phyloP scores from a whole-genome alignment of 2,113 vertebrate genomes.

The Festucalex cinctus region DNA sequence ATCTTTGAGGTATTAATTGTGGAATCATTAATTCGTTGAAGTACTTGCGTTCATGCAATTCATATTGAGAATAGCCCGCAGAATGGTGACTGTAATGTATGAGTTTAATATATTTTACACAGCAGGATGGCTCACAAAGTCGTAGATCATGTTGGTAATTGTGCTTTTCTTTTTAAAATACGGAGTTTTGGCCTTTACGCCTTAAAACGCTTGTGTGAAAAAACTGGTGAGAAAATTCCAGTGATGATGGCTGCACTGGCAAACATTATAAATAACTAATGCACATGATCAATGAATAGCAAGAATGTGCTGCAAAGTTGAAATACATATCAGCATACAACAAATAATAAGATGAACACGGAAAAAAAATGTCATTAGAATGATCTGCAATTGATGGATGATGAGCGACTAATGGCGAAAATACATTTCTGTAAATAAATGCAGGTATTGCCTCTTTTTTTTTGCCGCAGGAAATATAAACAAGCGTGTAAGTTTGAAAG shows the following conservation, averaged over 20 bases:
- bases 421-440: slow-evolving; percentile 48
- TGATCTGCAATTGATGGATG: not conserved
- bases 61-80: slow-evolving; percentile 42
- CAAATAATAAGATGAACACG: not conserved
- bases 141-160: slow-evolving; percentile 36
- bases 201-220: not conserved
- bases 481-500: slow-evolving; percentile 21
- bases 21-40: not conserved
- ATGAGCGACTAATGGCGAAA: slow-evolving; percentile 41
- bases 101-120: slow-evolving; percentile 28
- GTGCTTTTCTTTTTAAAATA: slow-evolving; percentile 22
- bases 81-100: slow-evolving; percentile 37
- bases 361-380: not conserved
- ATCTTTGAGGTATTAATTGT: slow-evolving; percentile 27
- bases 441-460: slow-evolving; percentile 52
- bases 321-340: not conserved
- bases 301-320: not conserved
- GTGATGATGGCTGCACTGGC: not conserved
- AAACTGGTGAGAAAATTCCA: not conserved
- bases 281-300: not conserved
- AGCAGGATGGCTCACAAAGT: slow-evolving; percentile 28
- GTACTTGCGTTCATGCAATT: slow-evolving; percentile 37
- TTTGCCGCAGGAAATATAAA: slow-evolving; percentile 33
- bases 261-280: not conserved
- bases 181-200: not conserved